A percentile compares a stretch with the other conserved stretches of the same genome.
phyloP scores from a whole-genome alignment of 2,888 invertebrate species.

The Eretmocerus hayati region DNA sequence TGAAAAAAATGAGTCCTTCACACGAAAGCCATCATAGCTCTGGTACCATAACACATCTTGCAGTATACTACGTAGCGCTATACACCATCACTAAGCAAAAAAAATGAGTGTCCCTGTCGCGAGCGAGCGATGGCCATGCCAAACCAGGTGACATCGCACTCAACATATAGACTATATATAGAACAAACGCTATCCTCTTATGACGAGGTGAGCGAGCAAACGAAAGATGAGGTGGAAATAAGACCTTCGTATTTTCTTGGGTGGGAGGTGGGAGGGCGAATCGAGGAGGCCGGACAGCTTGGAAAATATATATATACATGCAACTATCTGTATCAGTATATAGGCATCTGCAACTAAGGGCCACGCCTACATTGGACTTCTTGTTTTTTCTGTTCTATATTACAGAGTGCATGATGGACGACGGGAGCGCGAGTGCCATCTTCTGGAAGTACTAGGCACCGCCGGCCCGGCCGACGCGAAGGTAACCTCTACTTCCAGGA shows the following conservation, averaged over 20 bases:
- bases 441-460: slow-evolving; percentile 57
- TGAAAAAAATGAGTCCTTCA: background rate
- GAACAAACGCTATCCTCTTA: background rate
- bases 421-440: slow-evolving; percentile 54
- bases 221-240: background rate
- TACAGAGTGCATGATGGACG: slow-evolving; percentile 53
- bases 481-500: slow-evolving; percentile 56
- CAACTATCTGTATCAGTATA: too few relatives aligned
- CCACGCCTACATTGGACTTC: slow-evolving; percentile 45
- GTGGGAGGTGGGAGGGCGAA: background rate
- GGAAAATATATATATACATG: too few relatives aligned
- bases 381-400: slow-evolving; percentile 55
- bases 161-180: background rate
- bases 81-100: too few relatives aligned
- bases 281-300: too few relatives aligned
- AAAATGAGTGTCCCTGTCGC: background rate
- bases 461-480: slow-evolving; percentile 47
- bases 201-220: background rate
- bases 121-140: background rate
- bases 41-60: too few relatives aligned
- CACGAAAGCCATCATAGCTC: background rate
- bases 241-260: slow-evolving; percentile 2
- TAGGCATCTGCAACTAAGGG: background rate
- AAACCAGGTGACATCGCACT: too few relatives aligned
- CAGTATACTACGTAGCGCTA: too few relatives aligned